phyloP scores from a whole-genome alignment of 2,113 vertebrate genomes.

The Mugil cephalus region DNA sequence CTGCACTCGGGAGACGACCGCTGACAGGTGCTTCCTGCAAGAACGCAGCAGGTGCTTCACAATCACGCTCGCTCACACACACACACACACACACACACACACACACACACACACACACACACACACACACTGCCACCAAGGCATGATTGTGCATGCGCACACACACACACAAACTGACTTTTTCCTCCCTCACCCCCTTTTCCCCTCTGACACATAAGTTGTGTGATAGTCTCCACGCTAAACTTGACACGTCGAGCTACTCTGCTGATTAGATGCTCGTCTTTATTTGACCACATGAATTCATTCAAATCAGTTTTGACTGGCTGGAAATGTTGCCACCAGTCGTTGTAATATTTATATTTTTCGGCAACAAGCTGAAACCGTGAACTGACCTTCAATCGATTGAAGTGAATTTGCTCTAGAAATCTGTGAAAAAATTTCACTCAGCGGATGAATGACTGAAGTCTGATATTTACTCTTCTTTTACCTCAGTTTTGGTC shows the following conservation, averaged over 20 bases:
- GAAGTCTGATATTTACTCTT: accelerated
- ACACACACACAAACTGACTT: conserved; percentile 1
- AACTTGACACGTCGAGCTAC: conserved; percentile 6
- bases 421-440: too few relatives aligned
- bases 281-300: too few relatives aligned
- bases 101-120: conserved; percentile 28
- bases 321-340: background rate
- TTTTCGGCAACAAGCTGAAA: too few relatives aligned
- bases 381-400: too few relatives aligned
- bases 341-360: too few relatives aligned
- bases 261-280: background rate
- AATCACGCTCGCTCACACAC: conserved; percentile 17
- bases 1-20: conserved; percentile 59
- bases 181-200: background rate
- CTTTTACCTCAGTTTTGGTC: conserved; percentile 9
- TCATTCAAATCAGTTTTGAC: background rate
- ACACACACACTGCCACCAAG: conserved; percentile 25
- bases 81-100: too few relatives aligned
- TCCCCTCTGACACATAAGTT: conserved; percentile 25
- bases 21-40: conserved; percentile 83
- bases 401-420: too few relatives aligned
- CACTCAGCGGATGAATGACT: background rate
- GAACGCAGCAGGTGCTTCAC: conserved; percentile 76
- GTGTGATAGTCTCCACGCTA: background rate
- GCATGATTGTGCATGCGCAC: conserved; percentile 46